Conservation (phyloP, 37 sponge, comb jelly and placozoan genomes). For the Beroe ovata region DNA sequence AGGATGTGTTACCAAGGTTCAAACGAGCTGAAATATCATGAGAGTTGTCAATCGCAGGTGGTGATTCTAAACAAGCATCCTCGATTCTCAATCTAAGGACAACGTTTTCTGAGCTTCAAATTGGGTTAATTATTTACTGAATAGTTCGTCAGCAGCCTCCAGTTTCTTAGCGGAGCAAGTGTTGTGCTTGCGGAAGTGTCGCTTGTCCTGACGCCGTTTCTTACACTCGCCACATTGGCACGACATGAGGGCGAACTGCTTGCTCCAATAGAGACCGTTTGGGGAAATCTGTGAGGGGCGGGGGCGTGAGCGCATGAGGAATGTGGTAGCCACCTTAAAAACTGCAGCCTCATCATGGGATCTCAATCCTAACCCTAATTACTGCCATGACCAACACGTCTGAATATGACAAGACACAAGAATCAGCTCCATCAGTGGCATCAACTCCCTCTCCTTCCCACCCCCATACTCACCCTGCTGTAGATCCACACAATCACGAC, state of each 20-base stretch:
- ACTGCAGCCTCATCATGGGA: too few species aligned
- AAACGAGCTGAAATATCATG: background rate
- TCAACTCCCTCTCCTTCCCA: too few species aligned
- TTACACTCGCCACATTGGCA: slow-evolving; percentile 36
- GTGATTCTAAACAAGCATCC: too few species aligned
- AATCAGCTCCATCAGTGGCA: too few species aligned
- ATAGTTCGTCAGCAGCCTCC: background rate
- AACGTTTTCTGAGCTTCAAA: too few species aligned
- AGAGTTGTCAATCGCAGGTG: too few species aligned
- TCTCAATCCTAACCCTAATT: too few species aligned
- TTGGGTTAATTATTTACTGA: background rate
- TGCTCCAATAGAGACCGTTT: slow-evolving; percentile 48
- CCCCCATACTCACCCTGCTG: slow-evolving; percentile 12
- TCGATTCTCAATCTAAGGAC: too few species aligned
- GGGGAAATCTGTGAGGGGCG: slow-evolving; percentile 62
- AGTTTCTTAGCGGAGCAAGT: slow-evolving; percentile 17
- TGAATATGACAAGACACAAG: too few species aligned
- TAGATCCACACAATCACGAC: slow-evolving; percentile 42
- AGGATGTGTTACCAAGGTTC: slow-evolving; percentile 36
- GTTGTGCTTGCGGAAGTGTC: slow-evolving; percentile 21
- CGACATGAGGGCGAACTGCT: slow-evolving; percentile 62
- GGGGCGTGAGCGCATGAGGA: too few species aligned
- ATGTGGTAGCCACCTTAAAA: too few species aligned
- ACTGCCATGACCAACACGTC: too few species aligned
- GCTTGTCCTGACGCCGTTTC: background rate